phyloP scores from a whole-genome alignment of 2,797 vertebrate genomes.

The Hippopotamyrus pictus region DNA sequence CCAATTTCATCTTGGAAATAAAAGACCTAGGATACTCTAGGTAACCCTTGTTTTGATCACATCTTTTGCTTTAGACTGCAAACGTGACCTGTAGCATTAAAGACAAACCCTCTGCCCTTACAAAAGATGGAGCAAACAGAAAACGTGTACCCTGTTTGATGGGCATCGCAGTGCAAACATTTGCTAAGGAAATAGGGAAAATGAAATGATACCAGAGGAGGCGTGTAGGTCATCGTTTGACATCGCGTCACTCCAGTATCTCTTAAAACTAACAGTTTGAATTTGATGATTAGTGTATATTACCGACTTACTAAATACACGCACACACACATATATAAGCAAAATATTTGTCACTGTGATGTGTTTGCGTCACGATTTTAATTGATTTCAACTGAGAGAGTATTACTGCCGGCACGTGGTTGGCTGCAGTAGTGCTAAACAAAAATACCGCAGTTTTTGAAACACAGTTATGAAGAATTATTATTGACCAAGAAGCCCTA shows the following conservation, averaged over 20 bases:
- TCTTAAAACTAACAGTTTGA: background rate
- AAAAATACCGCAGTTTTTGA: background rate
- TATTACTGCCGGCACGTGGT: background rate
- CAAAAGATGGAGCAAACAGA: slow-evolving; percentile 7
- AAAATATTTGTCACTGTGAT: background rate
- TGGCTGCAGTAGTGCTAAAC: background rate
- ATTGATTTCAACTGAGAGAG: slow-evolving; percentile 2
- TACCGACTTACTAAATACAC: background rate
- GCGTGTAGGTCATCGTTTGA: background rate
- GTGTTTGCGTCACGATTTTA: background rate
- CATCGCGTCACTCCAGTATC: background rate
- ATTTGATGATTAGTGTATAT: background rate
- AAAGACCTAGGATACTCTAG: background rate
- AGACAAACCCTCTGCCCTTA: background rate
- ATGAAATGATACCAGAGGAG: background rate
- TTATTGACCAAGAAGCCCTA: background rate
- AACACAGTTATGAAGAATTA: background rate
- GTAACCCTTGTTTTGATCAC: background rate
- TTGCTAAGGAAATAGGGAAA: slow-evolving; percentile 10
- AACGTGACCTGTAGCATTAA: background rate
- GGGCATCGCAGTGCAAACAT: background rate
- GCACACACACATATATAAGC: background rate
- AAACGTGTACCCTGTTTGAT: background rate
- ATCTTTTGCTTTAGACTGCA: background rate
- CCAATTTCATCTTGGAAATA: background rate